Evolutionary conservation across 2,888 invertebrate genomes (phyloP), one percentile per base, ranked within the genome.

Genomic region (Eremobia ochroleuca): DNA sequence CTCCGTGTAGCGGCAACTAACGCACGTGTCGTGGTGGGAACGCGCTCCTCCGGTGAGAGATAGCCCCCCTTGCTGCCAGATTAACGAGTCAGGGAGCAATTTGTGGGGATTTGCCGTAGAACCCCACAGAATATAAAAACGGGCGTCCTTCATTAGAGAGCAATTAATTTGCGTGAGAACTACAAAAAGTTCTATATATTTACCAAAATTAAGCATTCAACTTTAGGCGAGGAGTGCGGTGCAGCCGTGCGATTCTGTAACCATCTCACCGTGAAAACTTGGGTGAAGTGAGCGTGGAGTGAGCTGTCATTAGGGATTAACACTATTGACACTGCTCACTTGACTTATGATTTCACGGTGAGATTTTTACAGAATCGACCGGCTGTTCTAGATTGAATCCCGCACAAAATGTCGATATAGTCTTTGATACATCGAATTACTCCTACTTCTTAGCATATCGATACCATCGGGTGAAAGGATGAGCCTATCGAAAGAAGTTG

Each of bases 1-100:
- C 21, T 37, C 31, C 31, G 46, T 31, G 62, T n/a, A 46, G 37
- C 37, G 37, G 43, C 61, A 55, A 81, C 43, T 55, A 62, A 75
- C 15, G 62, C 31, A 4, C 43, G 55, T 52, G n/a, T 40, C n/a
- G n/a, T 34, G 28, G 40, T n/a, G 52, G 28, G 21, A 31, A 58
- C n/a, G 46, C 52, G 9, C 43, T 78, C 58, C 43, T 52, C 25
- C 18, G 18, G 4, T 25, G 9, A 52, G 40, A 28, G 46, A 11
- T 21, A 31, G 13, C 11, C 43, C 21, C 46, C 43, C n/a, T 64
- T 40, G 13, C 62, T 40, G 31, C 76, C 34, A 76, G 77, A 78
- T 81, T 81, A 81, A 64, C 62, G 82, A 78, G 62, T 81, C 46
- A 9, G 31, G 25, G 31, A 78, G 64, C 82, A 78, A 81, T 78